phyloP scores from a whole-genome alignment of 2,113 vertebrate genomes.

The Tringa solitaria region DNA sequence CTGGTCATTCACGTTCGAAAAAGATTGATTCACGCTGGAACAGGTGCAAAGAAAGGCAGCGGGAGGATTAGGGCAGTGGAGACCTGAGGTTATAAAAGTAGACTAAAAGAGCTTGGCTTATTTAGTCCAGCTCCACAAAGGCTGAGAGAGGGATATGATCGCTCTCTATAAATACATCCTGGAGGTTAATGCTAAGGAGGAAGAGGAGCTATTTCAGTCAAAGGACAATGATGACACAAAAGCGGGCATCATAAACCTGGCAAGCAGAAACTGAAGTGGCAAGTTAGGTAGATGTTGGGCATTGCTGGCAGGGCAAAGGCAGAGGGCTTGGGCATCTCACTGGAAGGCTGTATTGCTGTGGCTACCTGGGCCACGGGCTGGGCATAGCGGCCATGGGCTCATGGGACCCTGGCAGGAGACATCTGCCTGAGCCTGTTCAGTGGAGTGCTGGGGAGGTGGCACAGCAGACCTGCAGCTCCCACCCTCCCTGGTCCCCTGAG shows the following conservation, averaged over 20 bases:
- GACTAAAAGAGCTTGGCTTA: slow-evolving; percentile 46
- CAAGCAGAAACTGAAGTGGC: not conserved
- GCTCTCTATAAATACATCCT: slow-evolving; percentile 60
- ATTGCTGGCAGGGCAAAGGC: not conserved
- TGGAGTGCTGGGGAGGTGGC: not conserved
- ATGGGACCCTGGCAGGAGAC: not conserved
- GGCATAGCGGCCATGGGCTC: not conserved
- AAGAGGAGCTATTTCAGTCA: slow-evolving; percentile 64
- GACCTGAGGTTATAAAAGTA: slow-evolving; percentile 54
- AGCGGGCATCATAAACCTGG: not conserved
- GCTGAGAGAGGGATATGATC: slow-evolving; percentile 50
- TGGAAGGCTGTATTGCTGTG: not conserved
- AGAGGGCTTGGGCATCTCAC: fast-evolving
- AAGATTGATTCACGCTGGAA: slow-evolving; percentile 61
- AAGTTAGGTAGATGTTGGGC: not conserved
- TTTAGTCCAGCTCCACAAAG: slow-evolving; percentile 46
- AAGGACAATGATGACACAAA: slow-evolving; percentile 62
- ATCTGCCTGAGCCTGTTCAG: not conserved
- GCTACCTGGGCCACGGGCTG: not conserved
- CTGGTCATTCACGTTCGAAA: slow-evolving; percentile 38
- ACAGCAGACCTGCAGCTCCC: not conserved
- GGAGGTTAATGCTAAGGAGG: slow-evolving; percentile 56
- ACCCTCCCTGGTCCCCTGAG: fast-evolving
- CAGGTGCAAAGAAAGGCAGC: slow-evolving; percentile 63
- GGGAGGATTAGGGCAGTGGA: slow-evolving; percentile 19